Conservation (phyloP, 2,888 invertebrate species). For the Amaurobius ferox region DNA sequence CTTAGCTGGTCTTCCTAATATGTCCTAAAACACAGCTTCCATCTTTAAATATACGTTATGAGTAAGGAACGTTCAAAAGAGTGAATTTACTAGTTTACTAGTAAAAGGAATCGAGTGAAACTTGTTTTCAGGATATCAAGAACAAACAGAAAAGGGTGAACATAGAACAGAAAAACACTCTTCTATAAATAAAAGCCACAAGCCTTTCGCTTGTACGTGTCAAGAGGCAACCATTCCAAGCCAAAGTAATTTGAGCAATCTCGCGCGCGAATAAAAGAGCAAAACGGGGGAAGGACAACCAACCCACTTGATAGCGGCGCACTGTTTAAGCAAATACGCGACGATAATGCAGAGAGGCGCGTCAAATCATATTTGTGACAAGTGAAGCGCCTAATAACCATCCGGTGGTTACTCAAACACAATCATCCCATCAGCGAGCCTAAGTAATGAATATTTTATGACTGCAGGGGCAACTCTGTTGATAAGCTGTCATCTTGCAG, state of each 20-base stretch:
- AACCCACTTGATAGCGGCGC: slow-evolving; percentile 24
- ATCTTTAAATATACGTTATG: too few species aligned
- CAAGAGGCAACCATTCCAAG: neutral
- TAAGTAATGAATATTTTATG: slow-evolving; percentile 72
- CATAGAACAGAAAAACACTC: too few species aligned
- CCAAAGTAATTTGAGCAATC: neutral
- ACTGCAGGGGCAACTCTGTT: slow-evolving; percentile 49
- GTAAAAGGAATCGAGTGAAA: too few species aligned
- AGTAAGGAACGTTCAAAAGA: too few species aligned
- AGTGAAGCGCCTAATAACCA: slow-evolving; percentile 67
- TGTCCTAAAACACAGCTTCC: too few species aligned
- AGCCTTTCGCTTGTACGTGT: neutral
- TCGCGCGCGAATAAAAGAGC: slow-evolving; percentile 13
- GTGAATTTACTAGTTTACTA: too few species aligned
- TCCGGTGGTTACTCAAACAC: slow-evolving; percentile 70
- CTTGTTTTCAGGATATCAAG: too few species aligned
- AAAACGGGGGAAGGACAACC: slow-evolving; percentile 17
- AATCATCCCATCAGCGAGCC: slow-evolving; percentile 68
- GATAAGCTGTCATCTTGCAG: slow-evolving; percentile 71
- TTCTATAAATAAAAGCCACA: too few species aligned
- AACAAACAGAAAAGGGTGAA: too few species aligned
- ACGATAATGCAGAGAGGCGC: slow-evolving; percentile 49
- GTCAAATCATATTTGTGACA: slow-evolving; percentile 69
- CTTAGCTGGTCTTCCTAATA: too few species aligned
- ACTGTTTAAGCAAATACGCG: slow-evolving; percentile 51